Evolutionary conservation across 1,140 invertebrate genomes (phyloP).

Genomic region (Musca vetustissima): DNA sequence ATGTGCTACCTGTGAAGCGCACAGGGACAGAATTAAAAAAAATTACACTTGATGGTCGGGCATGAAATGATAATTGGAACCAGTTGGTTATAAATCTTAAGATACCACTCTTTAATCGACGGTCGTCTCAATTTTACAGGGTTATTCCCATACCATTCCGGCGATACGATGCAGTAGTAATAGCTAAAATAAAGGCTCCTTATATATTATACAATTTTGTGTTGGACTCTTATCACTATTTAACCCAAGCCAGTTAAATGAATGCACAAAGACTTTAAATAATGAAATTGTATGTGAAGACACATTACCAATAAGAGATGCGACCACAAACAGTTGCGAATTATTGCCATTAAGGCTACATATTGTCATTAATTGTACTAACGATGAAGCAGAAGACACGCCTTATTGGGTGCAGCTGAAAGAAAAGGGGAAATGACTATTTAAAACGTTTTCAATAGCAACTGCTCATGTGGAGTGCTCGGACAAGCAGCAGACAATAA

Average conservation of each 20-base stretch:
- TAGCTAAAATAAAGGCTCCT: background rate
- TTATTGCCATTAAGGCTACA: background rate
- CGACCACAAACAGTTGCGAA: background rate
- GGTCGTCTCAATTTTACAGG: background rate
- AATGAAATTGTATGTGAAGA: background rate
- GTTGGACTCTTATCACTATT: background rate
- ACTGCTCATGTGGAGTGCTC: background rate
- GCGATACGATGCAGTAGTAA: background rate
- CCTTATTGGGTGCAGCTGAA: background rate
- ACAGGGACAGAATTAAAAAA: background rate
- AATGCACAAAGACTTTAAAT: background rate
- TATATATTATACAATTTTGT: background rate
- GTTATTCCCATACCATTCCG: background rate
- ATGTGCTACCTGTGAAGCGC: background rate
- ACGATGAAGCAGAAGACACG: background rate
- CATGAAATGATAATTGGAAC: background rate
- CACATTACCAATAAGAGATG: background rate
- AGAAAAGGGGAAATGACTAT: background rate
- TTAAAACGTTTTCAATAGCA: background rate
- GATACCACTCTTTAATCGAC: no score
- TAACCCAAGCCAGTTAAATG: background rate
- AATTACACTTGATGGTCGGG: background rate
- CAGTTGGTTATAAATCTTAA: background rate
- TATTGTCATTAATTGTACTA: background rate
- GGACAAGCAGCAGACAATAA: background rate